Evolutionary conservation across 2,888 invertebrate species (phyloP), one percentile per base, ranked within the genome.

Genomic region (Shargacucullia verbasci): DNA sequence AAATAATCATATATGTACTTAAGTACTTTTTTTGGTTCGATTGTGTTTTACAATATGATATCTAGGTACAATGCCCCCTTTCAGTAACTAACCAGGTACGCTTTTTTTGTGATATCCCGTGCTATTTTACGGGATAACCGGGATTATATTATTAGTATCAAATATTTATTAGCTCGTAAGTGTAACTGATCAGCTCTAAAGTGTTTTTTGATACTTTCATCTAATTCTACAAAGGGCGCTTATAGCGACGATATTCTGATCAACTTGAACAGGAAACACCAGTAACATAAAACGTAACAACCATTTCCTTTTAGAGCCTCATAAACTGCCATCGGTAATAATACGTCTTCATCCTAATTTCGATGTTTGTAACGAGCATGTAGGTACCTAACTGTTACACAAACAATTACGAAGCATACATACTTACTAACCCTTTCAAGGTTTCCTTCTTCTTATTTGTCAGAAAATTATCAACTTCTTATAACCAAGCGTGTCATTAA

Each of bases 391-490:
- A 40, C 29, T 7, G 31, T 44, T 45, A 38, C 39, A 48, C 25
- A 20, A 48, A 45, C 53, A 52, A 29, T 29, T 29, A 45, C n/a
- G n/a, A n/a, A n/a, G n/a, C n/a, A n/a, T n/a, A n/a, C n/a, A n/a
- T n/a, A n/a, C n/a, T n/a, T n/a, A n/a, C n/a, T 45, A 37, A 52
- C 14, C 34, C 20, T 34, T 31, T n/a, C 13, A 35, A 64, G 15
- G 44, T 33, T 41, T 14, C n/a, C 34, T 14, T 41, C 13, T 9
- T 11, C 13, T 29, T 65, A 62, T 52, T 59, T 57, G 43, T 40
- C 40, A 47, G 45, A 62, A 56, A 54, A 40, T 67, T 35, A 63
- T 59, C 39, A 57, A 61, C 40, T 63, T 40, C 43, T 6, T 34
- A 52, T 45, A 11, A 50, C 53, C 12, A 52, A 59, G 52, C 35